Percentiles rank a stretch among this genome's conserved stretches.
phyloP scores from a whole-genome alignment of 1,140 invertebrate species.

The Meloidogyne exigua region DNA sequence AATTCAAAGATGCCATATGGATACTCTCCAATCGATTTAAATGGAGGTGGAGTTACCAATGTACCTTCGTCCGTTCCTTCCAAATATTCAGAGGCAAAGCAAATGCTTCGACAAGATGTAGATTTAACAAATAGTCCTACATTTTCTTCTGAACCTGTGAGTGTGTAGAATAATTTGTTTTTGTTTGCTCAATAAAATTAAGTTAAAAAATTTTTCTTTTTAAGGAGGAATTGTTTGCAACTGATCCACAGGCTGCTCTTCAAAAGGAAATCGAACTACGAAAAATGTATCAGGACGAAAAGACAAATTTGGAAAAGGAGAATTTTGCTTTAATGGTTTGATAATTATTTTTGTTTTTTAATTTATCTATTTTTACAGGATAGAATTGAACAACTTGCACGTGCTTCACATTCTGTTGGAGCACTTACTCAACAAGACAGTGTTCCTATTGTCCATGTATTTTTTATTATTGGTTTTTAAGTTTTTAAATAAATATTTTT shows the following conservation, averaged over 20 bases:
- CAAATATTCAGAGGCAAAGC: not conserved
- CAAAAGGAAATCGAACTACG: slow-evolving; percentile 40
- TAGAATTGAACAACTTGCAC: slow-evolving; percentile 33
- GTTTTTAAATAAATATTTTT: slow-evolving; percentile 17
- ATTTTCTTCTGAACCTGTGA: not conserved
- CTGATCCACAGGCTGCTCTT: slow-evolving; percentile 23
- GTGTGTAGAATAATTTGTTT: too few relatives aligned
- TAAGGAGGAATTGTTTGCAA: not conserved
- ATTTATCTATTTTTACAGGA: slow-evolving; percentile 8
- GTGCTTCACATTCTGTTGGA: not conserved
- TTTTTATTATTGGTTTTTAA: slow-evolving; percentile 10
- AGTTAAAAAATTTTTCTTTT: not conserved
- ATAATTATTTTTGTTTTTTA: not conserved
- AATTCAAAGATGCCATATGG: slow-evolving; percentile 9
- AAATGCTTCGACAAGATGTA: not conserved
- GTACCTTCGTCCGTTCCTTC: not conserved
- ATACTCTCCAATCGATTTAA: not conserved
- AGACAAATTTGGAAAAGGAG: slow-evolving; percentile 33
- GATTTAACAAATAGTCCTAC: not conserved
- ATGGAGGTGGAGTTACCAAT: not conserved
- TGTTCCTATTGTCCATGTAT: slow-evolving; percentile 21
- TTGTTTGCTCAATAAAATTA: too few relatives aligned
- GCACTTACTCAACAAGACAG: slow-evolving; percentile 12
- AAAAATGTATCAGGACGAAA: slow-evolving; percentile 41
- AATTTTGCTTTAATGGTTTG: slow-evolving; percentile 33